Conservation (phyloP, 2,888 invertebrate species). For the Dynastes hyllus region DNA sequence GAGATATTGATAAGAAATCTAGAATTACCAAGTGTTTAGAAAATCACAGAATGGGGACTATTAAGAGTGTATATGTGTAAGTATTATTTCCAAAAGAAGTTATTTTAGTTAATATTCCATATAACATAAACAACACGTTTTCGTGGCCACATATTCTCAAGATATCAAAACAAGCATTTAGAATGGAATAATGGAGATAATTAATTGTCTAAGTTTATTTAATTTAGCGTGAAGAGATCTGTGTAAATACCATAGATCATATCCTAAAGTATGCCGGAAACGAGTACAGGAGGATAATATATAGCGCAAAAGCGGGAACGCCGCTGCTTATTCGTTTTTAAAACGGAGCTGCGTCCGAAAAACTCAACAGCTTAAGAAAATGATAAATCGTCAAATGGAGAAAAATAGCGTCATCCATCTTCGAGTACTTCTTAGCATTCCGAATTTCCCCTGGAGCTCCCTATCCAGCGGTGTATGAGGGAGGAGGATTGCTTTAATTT, state of each 20-base stretch:
- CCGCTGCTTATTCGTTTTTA: constrained; percentile 35
- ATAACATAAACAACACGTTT: background rate
- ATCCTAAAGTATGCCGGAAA: constrained; percentile 18
- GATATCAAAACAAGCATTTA: background rate
- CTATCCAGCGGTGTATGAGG: background rate
- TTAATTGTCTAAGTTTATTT: constrained; percentile 23
- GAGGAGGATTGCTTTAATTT: constrained; percentile 34
- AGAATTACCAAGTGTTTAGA: too few species aligned
- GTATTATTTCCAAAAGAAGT: too few species aligned
- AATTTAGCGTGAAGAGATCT: constrained; percentile 34
- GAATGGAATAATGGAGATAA: background rate
- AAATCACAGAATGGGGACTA: too few species aligned
- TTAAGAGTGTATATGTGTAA: too few species aligned
- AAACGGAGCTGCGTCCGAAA: constrained; percentile 31
- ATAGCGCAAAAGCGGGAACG: constrained; percentile 26
- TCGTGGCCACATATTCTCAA: background rate
- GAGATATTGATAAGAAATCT: too few species aligned
- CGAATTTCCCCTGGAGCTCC: constrained; percentile 9
- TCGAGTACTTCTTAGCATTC: constrained; percentile 26
- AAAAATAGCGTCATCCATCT: constrained; percentile 47
- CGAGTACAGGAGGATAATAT: constrained; percentile 27
- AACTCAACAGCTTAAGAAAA: constrained; percentile 49
- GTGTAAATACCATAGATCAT: constrained; percentile 38
- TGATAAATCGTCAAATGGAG: constrained; percentile 46
- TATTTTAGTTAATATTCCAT: background rate